Conservation (phyloP, 2,888 invertebrate genomes). For the Eurytoma adleriae region DNA sequence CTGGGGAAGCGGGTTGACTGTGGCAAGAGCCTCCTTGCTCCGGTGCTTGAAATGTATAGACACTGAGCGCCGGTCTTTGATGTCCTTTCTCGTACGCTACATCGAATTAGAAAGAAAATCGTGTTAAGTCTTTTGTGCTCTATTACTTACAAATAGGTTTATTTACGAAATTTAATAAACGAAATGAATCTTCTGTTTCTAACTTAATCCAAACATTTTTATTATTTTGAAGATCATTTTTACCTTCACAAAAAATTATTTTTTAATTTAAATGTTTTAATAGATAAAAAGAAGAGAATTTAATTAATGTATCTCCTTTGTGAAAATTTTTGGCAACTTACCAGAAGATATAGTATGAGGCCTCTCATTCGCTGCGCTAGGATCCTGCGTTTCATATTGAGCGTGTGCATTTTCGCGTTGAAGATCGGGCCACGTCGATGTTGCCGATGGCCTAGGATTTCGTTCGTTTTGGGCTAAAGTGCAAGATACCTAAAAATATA, state of each 20-base stretch:
- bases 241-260: too few species aligned
- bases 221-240: too few species aligned
- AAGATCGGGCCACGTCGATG: slow-evolving; percentile 88
- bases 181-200: not conserved
- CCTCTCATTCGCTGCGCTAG: slow-evolving; percentile 85
- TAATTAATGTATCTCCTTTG: not conserved
- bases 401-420: slow-evolving; percentile 82
- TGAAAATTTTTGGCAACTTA: slow-evolving; percentile 61
- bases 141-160: slow-evolving; percentile 35
- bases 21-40: slow-evolving; percentile 76
- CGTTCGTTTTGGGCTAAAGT: slow-evolving; percentile 78
- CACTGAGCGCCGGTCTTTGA: slow-evolving; percentile 89
- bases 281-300: not conserved
- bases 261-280: slow-evolving; percentile 12
- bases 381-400: slow-evolving; percentile 85
- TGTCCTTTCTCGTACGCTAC: slow-evolving; percentile 91
- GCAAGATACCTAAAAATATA: slow-evolving; percentile 77
- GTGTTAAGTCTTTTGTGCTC: too few species aligned
- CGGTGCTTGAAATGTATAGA: slow-evolving; percentile 91
- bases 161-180: slow-evolving; percentile 33
- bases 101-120: too few species aligned
- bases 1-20: slow-evolving; percentile 77
- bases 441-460: slow-evolving; percentile 74
- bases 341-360: slow-evolving; percentile 96
- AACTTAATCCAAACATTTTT: not conserved